Evolutionary conservation across 2,888 invertebrate species (phyloP), one percentile per base, ranked within the genome.

Genomic region (Spicauda simplicius): DNA sequence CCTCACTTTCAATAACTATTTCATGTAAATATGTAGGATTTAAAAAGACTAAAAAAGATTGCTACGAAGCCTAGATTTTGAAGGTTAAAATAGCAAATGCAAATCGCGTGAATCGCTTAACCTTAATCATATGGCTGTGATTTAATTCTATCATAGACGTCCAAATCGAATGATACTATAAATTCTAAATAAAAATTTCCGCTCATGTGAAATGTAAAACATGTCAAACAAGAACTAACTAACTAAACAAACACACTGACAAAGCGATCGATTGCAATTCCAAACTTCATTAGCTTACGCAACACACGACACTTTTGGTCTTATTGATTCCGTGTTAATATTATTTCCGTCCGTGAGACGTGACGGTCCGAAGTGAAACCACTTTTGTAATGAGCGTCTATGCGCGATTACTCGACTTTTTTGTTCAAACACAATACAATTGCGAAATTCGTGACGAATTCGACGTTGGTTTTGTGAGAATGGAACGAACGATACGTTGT

Each of bases 291-390:
- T 11, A 45, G 16, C 50, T 64, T 58, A 64, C 16, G 58, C 58
- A 65, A 65, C 30, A 25, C 25, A 25, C 33, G 41, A 16, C 37
- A 58, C 56, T 63, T 73, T 73, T 52, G 72, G 74, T 61, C 18
- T 11, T 41, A 37, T 16, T 66, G 56, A 67, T 56, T 72, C 68
- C 64, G 19, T 54, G 75, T 70, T 60, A 71, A 85, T 84, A 85
- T 84, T 83, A 88, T 85, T 87, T 84, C 79, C 80, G 85, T 87
- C 87, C 88, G 88, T 85, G 87, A 87, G 85, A 90, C 90, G 90
- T 90, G 89, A 88, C 88, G 86, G 78, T 84, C 86, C 85, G 84
- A 85, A 88, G 87, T 85, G 89, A 90, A 90, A 90, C 84, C 79
- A 84, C 86, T 87, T 87, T 90, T 88, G 86, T 85, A 87, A 87